Percentiles rank a stretch among this genome's conserved stretches.
These are phyloP conservation scores for Apteryx owenii DNA, from an alignment of 2,113 vertebrate species.

Conservation along the genomic window DNA sequence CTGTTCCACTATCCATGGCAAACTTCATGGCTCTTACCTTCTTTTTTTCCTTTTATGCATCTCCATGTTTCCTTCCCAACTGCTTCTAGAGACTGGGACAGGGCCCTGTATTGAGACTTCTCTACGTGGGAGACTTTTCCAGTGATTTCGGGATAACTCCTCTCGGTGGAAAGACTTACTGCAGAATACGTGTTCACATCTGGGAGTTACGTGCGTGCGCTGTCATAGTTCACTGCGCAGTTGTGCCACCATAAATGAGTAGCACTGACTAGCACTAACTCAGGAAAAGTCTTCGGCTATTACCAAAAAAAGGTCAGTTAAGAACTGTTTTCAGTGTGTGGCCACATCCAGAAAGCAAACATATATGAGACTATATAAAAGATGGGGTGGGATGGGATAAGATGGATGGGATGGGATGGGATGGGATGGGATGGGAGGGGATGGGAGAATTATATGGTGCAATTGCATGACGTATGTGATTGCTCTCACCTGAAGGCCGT, in stretches of 20 bases:
- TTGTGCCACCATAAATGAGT: constrained; percentile 5
- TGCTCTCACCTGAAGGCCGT: background rate
- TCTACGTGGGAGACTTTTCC: background rate
- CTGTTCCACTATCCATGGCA: background rate
- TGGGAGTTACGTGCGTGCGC: background rate
- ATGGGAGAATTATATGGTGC: constrained; percentile 21
- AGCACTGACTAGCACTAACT: constrained; percentile 1
- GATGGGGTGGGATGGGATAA: background rate
- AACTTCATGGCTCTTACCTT: background rate
- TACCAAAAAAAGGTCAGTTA: constrained; percentile 33
- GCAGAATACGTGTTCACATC: background rate
- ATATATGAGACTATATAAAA: constrained; percentile 1
- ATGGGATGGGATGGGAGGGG: background rate
- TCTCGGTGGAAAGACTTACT: background rate
- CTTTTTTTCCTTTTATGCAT: background rate
- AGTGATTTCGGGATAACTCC: background rate
- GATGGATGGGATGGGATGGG: background rate
- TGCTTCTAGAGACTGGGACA: background rate
- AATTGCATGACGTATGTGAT: constrained; percentile 49
- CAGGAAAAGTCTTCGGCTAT: constrained; percentile 32
- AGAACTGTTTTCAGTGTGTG: background rate
- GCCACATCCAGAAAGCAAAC: background rate
- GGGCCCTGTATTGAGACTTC: background rate
- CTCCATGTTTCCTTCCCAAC: background rate
- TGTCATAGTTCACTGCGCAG: background rate